These are phyloP conservation scores for Holothuria scabra DNA, from an alignment of 53 echinoderm and acorn worm genomes.

Conservation along the genomic window DNA sequence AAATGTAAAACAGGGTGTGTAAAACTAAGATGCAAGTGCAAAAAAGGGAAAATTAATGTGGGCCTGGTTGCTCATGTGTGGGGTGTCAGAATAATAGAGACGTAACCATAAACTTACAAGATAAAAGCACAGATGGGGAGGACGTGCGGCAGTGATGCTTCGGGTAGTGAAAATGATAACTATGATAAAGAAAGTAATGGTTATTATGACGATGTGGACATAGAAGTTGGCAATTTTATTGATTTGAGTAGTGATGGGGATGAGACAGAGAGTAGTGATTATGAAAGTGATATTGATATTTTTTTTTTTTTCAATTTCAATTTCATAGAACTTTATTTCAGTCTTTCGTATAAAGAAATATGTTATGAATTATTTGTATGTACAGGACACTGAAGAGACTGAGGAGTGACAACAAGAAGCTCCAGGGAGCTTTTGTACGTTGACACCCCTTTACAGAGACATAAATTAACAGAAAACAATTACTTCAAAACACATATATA, in stretches of 20 bases:
- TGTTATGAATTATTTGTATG: too few species aligned
- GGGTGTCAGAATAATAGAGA: neutral
- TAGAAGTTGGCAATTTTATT: neutral
- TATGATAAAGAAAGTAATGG: neutral
- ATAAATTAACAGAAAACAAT: too few species aligned
- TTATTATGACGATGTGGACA: neutral
- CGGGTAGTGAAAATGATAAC: neutral
- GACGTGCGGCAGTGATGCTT: neutral
- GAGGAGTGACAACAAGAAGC: too few species aligned
- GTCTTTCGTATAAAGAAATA: too few species aligned
- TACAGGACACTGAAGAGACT: too few species aligned
- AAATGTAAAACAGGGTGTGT: conserved; percentile 4
- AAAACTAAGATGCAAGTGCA: neutral
- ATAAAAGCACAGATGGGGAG: neutral
- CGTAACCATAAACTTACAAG: neutral
- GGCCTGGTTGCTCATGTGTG: neutral
- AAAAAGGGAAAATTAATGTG: neutral
- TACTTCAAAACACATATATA: too few species aligned
- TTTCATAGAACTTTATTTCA: too few species aligned
- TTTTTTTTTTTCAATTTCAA: too few species aligned
- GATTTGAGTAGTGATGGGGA: neutral
- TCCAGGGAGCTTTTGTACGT: too few species aligned
- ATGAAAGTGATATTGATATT: neutral
- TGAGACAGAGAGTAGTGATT: neutral
- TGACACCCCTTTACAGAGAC: too few species aligned